A percentile compares a stretch with the other conserved stretches of the same genome.
Conservation (phyloP, 2,113 vertebrate genomes). For the Epinephelus cyanopodus region DNA sequence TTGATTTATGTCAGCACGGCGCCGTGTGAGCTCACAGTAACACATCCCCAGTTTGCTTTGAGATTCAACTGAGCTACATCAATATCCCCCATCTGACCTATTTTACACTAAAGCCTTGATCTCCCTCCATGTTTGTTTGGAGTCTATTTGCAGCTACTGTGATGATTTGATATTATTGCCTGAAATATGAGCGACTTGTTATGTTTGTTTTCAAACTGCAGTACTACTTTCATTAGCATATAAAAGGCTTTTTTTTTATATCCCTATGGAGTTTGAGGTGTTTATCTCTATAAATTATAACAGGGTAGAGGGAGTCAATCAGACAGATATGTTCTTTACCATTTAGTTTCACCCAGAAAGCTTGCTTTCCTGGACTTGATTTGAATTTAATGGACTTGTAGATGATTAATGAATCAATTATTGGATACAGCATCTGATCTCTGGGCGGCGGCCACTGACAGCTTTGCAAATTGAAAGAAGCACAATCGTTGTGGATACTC, state of each 20-base stretch:
- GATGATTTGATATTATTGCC: conserved; percentile 45
- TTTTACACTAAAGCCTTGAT: conserved; percentile 64
- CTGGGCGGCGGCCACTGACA: conserved; percentile 44
- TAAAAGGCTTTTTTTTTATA: conserved; percentile 54
- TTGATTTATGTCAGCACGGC: conserved; percentile 32
- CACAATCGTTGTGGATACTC: conserved; percentile 38
- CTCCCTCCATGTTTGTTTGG: conserved; percentile 58
- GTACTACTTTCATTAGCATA: conserved; percentile 62
- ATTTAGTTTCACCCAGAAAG: conserved; percentile 37
- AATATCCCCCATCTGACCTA: conserved; percentile 69
- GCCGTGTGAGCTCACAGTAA: conserved; percentile 26
- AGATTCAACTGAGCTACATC: conserved; percentile 35
- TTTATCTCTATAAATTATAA: conserved; percentile 55
- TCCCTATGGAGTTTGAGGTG: conserved; percentile 46
- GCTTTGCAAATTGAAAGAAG: conserved; percentile 67
- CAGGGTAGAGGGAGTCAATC: conserved; percentile 3
- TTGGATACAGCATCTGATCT: conserved; percentile 54
- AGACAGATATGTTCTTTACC: conserved; percentile 36
- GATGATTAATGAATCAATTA: conserved; percentile 77
- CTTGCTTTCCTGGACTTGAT: conserved; percentile 43
- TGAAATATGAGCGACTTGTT: conserved; percentile 64
- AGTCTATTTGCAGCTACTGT: conserved; percentile 62
- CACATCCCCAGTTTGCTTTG: conserved; percentile 20
- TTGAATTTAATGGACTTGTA: conserved; percentile 69
- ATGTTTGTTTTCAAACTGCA: conserved; percentile 58